Evolutionary conservation across 2,113 vertebrate species (phyloP), one percentile per base, ranked within the genome.

Genomic region (Struthio camelus): DNA sequence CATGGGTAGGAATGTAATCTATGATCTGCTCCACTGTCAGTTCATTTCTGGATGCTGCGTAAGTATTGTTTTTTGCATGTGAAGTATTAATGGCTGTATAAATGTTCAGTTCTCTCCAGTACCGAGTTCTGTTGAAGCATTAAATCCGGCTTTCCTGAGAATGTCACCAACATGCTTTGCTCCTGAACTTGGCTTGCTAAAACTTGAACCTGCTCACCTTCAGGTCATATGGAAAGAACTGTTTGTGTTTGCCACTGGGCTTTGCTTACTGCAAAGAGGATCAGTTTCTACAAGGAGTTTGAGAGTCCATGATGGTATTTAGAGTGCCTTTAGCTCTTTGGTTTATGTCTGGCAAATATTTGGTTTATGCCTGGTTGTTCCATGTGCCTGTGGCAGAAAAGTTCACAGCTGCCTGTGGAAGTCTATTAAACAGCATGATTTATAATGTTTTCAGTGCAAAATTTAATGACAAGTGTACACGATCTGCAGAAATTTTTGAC

Each of bases 401-500:
- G 27, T 50, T 95, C 32, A 36, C 81, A 70, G 75, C 70, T 93
- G 70, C 79, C 87, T 90, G 30, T 78, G 81, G 85, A 95, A 88
- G 85, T 80, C 59, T 94, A 1, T 94, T 93, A 89, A 93, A 80
- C n/a, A 70, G 30, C 32, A 58, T 73, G 65, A 95, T 91, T 95
- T 95, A 85, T 77, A 87, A 61, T 59, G 67, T 17, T 96, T 93
- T 80, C 8, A 3, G 75, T 95, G 44, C 87, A 89, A 87, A 91
- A 87, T 65, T 85, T 89, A 93, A 80, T 96, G 94, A 80, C 87
- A 95, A 93, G 62, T 80, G 24, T 70, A 85, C 40, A 62, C 75
- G 90, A 94, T 73, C 91, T 96, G 82, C 93, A 91, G 91, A 94
- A 70, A 53, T 8, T 54, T 91, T 96, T 94, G 85, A 88, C 88